Evolutionary conservation across 2,888 invertebrate genomes (phyloP), one percentile per base, ranked within the genome.

Genomic region (Rhingia rostrata): DNA sequence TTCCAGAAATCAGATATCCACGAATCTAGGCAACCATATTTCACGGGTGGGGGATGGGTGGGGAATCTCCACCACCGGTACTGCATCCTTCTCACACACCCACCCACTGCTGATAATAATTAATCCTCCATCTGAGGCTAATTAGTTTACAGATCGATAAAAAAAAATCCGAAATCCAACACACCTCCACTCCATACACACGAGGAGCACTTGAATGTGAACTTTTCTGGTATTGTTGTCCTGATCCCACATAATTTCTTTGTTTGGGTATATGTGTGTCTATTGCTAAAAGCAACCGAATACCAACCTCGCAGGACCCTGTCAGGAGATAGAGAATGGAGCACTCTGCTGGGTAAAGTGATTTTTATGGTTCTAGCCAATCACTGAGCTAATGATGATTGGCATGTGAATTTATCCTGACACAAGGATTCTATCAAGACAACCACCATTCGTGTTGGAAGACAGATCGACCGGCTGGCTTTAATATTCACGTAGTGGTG

Each of bases 301-400:
- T 2, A 4, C 32, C n/a, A 3, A 51, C 7, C 9, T 0, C 47
- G 3, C 3, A 22, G 7, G 47, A 33, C 14, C 10, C 9, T 4
- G 51, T 4, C 10, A 14, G 9, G 30, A 10, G 39, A 14, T 2
- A 22, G 10, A 39, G 6, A 22, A 22, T 4, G 30, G 22, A 22
- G 22, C 35, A 35, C 30, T 12, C 3, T 47, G 14, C 37, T 49
- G 49, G 33, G 43, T 58, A 61, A 75, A 77, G 75, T 69, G 53
- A 61, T 67, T 77, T 77, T 77, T 69, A 60, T 75, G 66, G 43
- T 75, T 66, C 49, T 12, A 75, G 51, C 75, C 67, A 75, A 75
- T 75, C 75, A 77, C 61, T 37, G 67, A 7, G 22, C 32, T 77
- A 61, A 67, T 69, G 60, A 67, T 69, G 67, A 77, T 67, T 49